Evolutionary conservation across 1,140 invertebrate species (phyloP).

Genomic region (Euschistus heros): DNA sequence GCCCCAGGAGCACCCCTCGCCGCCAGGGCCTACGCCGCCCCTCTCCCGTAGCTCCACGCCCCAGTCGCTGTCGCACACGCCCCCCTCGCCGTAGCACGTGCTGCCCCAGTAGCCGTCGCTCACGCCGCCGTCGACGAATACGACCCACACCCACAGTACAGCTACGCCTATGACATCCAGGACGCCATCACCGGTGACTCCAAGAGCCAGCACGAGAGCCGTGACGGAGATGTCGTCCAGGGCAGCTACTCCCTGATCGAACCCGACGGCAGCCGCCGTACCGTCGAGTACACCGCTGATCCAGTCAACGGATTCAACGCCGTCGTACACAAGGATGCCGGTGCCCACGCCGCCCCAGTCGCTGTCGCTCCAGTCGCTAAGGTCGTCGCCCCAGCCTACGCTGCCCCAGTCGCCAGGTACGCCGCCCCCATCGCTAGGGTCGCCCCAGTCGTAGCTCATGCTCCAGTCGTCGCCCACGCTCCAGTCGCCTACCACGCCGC

Average conservation of each 20-base stretch:
- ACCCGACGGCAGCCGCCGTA: too few species aligned
- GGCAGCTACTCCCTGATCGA: too few species aligned
- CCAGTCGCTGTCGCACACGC: constrained; percentile 22
- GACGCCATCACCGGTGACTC: constrained; percentile 19
- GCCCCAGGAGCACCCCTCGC: constrained; percentile 27
- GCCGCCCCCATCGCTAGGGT: too few species aligned
- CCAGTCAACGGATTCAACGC: constrained; percentile 7
- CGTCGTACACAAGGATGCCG: background rate
- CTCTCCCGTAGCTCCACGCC: constrained; percentile 22
- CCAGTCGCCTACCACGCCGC: too few species aligned
- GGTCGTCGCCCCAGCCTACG: background rate
- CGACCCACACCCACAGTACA: constrained; percentile 38
- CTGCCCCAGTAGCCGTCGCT: constrained; percentile 1
- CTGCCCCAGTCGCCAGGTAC: background rate
- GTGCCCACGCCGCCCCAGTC: background rate
- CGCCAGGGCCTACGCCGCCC: constrained; percentile 23
- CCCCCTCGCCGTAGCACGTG: background rate
- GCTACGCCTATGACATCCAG: constrained; percentile 30
- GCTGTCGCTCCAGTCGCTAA: background rate
- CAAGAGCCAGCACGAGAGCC: constrained; percentile 8
- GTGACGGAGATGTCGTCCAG: constrained; percentile 5
- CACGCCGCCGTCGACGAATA: constrained; percentile 32
- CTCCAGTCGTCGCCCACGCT: too few species aligned
- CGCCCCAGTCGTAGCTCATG: too few species aligned
- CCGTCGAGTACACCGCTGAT: background rate